Base-by-base conservation (phyloP, 2,888 invertebrate species). In the Dynastes grantii region DNA sequence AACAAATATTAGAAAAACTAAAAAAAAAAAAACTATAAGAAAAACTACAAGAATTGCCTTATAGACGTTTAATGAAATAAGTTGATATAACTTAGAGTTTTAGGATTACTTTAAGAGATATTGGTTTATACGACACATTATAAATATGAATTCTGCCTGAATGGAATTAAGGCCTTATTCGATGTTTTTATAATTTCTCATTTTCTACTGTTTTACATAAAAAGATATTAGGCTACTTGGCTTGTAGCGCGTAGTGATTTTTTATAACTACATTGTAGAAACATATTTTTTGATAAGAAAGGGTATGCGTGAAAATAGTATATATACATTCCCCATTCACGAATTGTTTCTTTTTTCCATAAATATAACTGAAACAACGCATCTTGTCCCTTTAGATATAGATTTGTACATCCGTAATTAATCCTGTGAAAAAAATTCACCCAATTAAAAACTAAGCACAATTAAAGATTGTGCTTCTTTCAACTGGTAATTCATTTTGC, bases 31-130 rank as follows among this genome's bases (percentile, higher is more conserved):
- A 65, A 76, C 64, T 27, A 76, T 67, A 67, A 67, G 53, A 67
- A 64, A 75, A 71, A 68, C 78, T 78, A 78, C 71, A 71, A 71
- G 45, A 79, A 79, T 79, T 79, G 79, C 79, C 79, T 79, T 79
- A 79, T 79, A 79, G 79, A 79, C 70, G 64, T 77, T 78, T 76
- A 78, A 78, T 45, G 22, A 70, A 27, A 76, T 78, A 76, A 78
- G 63, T 78, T 76, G 67, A 78, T 78, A 78, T 68, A 51, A 77
- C 49, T 63, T 76, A 76, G 76, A 76, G 16, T 76, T 51, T 45
- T 71, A 71, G 71, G 58, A 9, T 37, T 70, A 58, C 27, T 37
- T 22, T 76, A 76, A 76, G 76, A 13, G 9, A 37, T 51, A 49
- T 68, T 77, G 68, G 68, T 77, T 68, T 53, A 45, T 67, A 55